Evolutionary conservation across 1,140 invertebrate genomes (phyloP).

Genomic region (Zaprionus camerounensis): DNA sequence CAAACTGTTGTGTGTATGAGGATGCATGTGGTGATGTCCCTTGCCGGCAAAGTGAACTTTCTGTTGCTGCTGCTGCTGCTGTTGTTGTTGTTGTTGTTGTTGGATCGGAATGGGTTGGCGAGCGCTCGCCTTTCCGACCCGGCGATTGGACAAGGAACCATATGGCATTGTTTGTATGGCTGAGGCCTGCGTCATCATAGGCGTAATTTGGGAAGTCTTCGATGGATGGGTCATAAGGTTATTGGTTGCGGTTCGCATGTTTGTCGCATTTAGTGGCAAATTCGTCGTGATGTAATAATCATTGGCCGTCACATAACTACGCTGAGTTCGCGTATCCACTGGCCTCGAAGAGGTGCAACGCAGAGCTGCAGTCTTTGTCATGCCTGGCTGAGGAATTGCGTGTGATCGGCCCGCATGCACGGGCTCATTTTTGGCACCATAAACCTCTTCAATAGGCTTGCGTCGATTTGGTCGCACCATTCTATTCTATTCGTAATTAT

Average conservation of each 20-base stretch:
- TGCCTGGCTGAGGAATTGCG: constrained; percentile 31
- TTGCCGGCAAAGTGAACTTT: constrained; percentile 56
- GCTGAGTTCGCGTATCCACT: constrained; percentile 51
- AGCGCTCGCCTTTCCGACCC: constrained; percentile 41
- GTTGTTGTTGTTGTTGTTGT: not conserved
- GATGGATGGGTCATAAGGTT: constrained; percentile 6
- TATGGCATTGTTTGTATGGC: constrained; percentile 40
- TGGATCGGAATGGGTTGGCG: constrained; percentile 40
- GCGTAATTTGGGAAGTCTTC: constrained; percentile 12
- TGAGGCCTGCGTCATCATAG: constrained; percentile 8
- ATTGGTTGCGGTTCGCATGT: constrained; percentile 34
- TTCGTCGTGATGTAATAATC: constrained; percentile 73
- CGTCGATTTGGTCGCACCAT: constrained; percentile 68
- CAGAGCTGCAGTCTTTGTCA: constrained; percentile 51
- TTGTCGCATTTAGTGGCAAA: constrained; percentile 54
- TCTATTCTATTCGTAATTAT: not conserved
- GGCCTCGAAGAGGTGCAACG: constrained; percentile 41
- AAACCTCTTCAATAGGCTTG: constrained; percentile 74
- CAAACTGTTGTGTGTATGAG: constrained; percentile 6
- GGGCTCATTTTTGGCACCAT: constrained; percentile 65
- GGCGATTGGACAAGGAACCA: constrained; percentile 43
- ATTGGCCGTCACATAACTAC: constrained; percentile 66
- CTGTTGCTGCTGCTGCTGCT: not conserved
- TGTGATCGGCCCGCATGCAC: constrained; percentile 52
- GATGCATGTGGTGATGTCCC: constrained; percentile 10